phyloP scores from a whole-genome alignment of 2,888 invertebrate species.

The Ectemnius lituratus region DNA sequence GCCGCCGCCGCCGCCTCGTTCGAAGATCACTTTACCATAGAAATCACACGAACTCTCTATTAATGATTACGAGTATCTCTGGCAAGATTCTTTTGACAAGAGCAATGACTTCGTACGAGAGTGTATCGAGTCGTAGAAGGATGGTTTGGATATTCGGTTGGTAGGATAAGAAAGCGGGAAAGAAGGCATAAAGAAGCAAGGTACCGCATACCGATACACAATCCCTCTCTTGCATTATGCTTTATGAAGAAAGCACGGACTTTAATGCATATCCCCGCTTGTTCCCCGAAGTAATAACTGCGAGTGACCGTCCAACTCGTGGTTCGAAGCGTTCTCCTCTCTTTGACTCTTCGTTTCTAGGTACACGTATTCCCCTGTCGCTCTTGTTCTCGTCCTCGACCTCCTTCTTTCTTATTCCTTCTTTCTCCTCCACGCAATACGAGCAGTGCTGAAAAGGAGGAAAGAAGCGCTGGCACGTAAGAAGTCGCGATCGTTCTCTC shows the following conservation, averaged over 20 bases:
- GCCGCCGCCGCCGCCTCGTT: no score
- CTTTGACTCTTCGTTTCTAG: neutral
- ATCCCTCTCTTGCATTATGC: constrained; percentile 57
- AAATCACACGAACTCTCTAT: no score
- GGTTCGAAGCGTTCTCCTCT: neutral
- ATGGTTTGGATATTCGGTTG: neutral
- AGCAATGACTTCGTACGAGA: no score
- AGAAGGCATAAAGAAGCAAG: constrained; percentile 15
- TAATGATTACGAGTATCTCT: no score
- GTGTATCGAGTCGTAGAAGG: neutral
- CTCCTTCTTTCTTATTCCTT: neutral
- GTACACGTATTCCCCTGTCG: neutral
- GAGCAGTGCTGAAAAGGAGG: neutral
- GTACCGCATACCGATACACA: constrained; percentile 38
- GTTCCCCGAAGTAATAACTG: constrained; percentile 58
- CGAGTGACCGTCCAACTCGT: constrained; percentile 34
- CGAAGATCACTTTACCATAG: no score
- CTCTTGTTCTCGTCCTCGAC: no score
- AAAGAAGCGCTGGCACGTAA: constrained; percentile 14
- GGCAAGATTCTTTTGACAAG: no score
- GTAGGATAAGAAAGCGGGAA: neutral
- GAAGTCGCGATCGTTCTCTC: constrained; percentile 9
- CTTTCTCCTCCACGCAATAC: constrained; percentile 6
- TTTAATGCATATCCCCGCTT: constrained; percentile 63
- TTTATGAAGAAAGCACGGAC: constrained; percentile 57